phyloP scores from a whole-genome alignment of 2,113 vertebrate species.

The Seriola dumerili region DNA sequence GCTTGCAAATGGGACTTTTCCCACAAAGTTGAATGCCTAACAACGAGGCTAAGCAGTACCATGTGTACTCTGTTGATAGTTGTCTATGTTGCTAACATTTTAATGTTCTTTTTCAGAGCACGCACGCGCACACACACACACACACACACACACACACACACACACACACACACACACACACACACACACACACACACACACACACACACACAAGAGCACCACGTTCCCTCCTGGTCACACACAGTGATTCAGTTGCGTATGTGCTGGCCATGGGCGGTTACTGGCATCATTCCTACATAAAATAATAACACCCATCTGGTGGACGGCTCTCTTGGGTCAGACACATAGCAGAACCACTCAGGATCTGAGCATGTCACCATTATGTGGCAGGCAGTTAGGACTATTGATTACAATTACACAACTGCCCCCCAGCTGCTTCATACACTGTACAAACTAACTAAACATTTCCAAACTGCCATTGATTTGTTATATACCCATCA shows the following conservation, averaged over 20 bases:
- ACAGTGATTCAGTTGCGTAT: constrained; percentile 35
- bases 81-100: constrained; percentile 20
- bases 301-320: constrained; percentile 68
- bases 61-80: constrained; percentile 18
- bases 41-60: background rate
- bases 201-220: constrained; percentile 1
- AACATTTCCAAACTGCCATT: constrained; percentile 57
- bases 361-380: constrained; percentile 50
- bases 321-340: constrained; percentile 50
- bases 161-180: constrained; percentile 4
- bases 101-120: constrained; percentile 16
- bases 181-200: background rate
- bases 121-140: background rate
- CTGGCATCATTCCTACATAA: constrained; percentile 59
- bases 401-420: constrained; percentile 81
- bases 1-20: constrained; percentile 19
- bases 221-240: constrained; percentile 17
- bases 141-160: background rate
- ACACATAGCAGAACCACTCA: constrained; percentile 37
- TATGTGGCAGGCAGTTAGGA: constrained; percentile 59
- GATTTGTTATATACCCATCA: constrained; percentile 47
- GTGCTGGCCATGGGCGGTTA: constrained; percentile 20
- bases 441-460: constrained; percentile 36
- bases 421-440: constrained; percentile 48
- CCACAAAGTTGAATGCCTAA: constrained; percentile 2